Evolutionary conservation across 2,888 invertebrate species (phyloP).

Genomic region (Diarsia brunnea): DNA sequence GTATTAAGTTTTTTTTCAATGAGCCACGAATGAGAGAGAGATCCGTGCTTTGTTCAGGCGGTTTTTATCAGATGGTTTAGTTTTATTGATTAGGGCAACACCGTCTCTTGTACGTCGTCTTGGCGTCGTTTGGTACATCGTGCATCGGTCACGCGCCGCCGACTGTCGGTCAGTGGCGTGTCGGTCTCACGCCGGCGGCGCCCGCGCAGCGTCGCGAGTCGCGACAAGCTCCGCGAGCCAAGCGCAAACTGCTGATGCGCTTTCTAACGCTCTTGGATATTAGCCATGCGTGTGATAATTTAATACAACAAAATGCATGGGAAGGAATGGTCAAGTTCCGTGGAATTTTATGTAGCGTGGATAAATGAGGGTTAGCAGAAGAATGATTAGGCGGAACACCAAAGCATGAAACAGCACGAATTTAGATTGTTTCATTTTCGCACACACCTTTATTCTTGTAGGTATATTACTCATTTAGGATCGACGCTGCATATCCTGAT

Average conservation of each 20-base stretch:
- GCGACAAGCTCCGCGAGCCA: slow-evolving; percentile 81
- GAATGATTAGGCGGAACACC: slow-evolving; percentile 13
- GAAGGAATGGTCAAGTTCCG: slow-evolving; percentile 42
- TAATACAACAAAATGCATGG: slow-evolving; percentile 59
- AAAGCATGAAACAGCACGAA: slow-evolving; percentile 5
- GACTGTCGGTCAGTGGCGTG: slow-evolving; percentile 88
- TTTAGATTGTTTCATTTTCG: slow-evolving; percentile 1
- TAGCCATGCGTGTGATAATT: slow-evolving; percentile 70
- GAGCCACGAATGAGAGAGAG: slow-evolving; percentile 16
- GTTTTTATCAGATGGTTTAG: slow-evolving; percentile 19
- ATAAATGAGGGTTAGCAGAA: slow-evolving; percentile 34
- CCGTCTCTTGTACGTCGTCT: slow-evolving; percentile 58
- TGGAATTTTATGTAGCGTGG: slow-evolving; percentile 43
- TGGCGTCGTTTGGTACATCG: slow-evolving; percentile 71
- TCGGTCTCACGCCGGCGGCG: slow-evolving; percentile 72
- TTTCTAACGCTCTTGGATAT: slow-evolving; percentile 82
- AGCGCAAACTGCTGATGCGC: slow-evolving; percentile 84
- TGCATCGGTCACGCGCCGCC: slow-evolving; percentile 78
- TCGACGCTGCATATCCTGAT: not conserved
- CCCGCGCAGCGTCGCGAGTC: slow-evolving; percentile 43
- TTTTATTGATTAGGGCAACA: slow-evolving; percentile 38
- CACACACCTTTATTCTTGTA: not conserved
- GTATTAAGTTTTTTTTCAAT: slow-evolving; percentile 37
- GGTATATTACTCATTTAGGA: not conserved
- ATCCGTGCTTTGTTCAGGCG: not conserved